Conservation (phyloP, 2,797 vertebrate species). For the Chelmon rostratus region DNA sequence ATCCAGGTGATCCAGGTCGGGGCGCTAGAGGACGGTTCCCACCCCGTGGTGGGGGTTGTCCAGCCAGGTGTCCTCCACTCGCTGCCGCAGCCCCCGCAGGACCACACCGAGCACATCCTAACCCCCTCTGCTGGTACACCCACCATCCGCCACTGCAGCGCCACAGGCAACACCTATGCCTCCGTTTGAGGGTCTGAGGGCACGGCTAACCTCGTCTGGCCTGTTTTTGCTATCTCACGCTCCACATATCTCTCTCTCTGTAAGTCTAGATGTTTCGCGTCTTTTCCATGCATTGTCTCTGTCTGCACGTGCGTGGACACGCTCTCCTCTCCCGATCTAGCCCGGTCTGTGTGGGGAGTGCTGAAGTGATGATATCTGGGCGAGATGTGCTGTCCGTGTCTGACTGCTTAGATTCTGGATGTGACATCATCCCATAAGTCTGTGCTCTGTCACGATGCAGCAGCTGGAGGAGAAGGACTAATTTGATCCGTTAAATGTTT, state of each 20-base stretch:
- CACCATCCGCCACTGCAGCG: constrained; percentile 97
- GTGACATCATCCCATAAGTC: constrained; percentile 63
- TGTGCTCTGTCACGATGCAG: constrained; percentile 53
- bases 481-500: constrained; percentile 64
- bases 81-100: constrained; percentile 85
- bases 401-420: constrained; percentile 72
- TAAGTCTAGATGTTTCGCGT: constrained; percentile 66
- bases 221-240: constrained; percentile 50
- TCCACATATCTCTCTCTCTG: constrained; percentile 64
- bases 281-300: constrained; percentile 66
- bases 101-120: constrained; percentile 92
- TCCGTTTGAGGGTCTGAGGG: constrained; percentile 87
- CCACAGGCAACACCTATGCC: constrained; percentile 96
- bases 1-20: constrained; percentile 93
- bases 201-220: constrained; percentile 40
- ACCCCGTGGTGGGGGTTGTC: constrained; percentile 89
- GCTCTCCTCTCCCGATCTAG: constrained; percentile 42
- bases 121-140: constrained; percentile 86
- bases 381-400: constrained; percentile 69
- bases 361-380: constrained; percentile 53
- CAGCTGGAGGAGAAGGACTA: constrained; percentile 66
- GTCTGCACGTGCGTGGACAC: constrained; percentile 69
- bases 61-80: constrained; percentile 93
- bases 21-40: constrained; percentile 84
- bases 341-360: constrained; percentile 46